Conservation (phyloP, 1,140 invertebrate species). For the Sycobia sp. region DNA sequence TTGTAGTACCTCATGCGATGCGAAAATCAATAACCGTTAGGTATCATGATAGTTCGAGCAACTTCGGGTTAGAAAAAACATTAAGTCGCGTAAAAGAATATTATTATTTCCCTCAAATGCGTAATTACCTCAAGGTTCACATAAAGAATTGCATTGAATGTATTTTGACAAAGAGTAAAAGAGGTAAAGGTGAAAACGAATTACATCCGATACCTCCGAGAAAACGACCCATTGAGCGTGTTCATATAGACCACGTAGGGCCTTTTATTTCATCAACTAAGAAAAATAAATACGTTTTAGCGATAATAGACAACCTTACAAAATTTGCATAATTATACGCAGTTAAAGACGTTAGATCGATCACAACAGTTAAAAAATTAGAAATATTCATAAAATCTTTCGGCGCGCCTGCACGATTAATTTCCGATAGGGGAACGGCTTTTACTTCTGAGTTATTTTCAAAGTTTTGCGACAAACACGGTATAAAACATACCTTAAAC, state of each 20-base stretch:
- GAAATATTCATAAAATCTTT: slow-evolving; percentile 26
- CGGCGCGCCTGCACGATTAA: slow-evolving; percentile 32
- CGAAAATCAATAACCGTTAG: slow-evolving; percentile 19
- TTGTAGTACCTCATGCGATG: not conserved
- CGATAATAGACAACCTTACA: slow-evolving; percentile 26
- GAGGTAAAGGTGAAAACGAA: slow-evolving; percentile 27
- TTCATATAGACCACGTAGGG: slow-evolving; percentile 33
- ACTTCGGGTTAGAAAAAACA: slow-evolving; percentile 20
- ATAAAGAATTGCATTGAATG: slow-evolving; percentile 31
- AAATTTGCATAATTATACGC: slow-evolving; percentile 26
- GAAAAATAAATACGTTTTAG: slow-evolving; percentile 32
- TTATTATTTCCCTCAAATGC: slow-evolving; percentile 32
- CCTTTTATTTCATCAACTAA: slow-evolving; percentile 13
- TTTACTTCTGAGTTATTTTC: slow-evolving; percentile 32
- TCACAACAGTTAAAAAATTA: slow-evolving; percentile 7
- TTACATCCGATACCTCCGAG: slow-evolving; percentile 28
- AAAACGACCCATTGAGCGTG: slow-evolving; percentile 16
- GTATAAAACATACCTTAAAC: slow-evolving; percentile 42
- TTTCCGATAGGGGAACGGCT: slow-evolving; percentile 26
- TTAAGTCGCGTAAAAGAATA: slow-evolving; percentile 3
- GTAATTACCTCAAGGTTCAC: slow-evolving; percentile 21
- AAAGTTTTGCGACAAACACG: slow-evolving; percentile 36
- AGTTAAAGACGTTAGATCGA: not conserved
- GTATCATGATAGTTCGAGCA: slow-evolving; percentile 18
- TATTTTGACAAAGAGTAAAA: slow-evolving; percentile 32